Percentiles rank a stretch among this genome's conserved stretches.
Conservation (phyloP, 2,113 vertebrate genomes). For the Penelope pileata region DNA sequence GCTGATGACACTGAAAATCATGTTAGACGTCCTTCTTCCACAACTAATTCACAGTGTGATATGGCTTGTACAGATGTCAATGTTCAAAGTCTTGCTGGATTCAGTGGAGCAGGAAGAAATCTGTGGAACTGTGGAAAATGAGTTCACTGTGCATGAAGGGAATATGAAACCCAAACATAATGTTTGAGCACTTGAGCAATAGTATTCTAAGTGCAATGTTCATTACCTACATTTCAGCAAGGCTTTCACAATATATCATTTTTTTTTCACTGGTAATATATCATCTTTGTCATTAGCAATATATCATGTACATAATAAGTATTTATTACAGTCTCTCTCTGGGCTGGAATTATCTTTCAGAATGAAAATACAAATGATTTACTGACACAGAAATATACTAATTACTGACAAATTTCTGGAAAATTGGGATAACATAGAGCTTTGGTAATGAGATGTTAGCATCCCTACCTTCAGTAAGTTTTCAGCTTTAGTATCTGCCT, state of each 20-base stretch:
- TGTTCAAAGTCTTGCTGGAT: accelerated
- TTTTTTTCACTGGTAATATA: background rate
- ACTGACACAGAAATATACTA: constrained; percentile 15
- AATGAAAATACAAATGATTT: constrained; percentile 19
- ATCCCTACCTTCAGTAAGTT: background rate
- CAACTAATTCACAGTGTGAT: background rate
- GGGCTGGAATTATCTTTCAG: background rate
- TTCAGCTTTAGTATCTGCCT: background rate
- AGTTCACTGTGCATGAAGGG: background rate
- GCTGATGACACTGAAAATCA: background rate
- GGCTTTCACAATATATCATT: background rate
- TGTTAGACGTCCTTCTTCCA: background rate
- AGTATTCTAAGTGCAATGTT: background rate
- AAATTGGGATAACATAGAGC: background rate
- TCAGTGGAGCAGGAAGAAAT: background rate
- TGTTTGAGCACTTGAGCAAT: background rate
- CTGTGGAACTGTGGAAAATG: background rate
- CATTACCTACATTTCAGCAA: background rate
- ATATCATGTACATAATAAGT: background rate
- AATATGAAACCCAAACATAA: background rate
- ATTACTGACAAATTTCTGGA: constrained; percentile 28
- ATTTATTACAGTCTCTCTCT: constrained; percentile 26
- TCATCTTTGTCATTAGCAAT: constrained; percentile 20
- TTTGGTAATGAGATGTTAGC: background rate
- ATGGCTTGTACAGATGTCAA: background rate